phyloP scores from a whole-genome alignment of 2,888 invertebrate species.

The Epinotia ramella region DNA sequence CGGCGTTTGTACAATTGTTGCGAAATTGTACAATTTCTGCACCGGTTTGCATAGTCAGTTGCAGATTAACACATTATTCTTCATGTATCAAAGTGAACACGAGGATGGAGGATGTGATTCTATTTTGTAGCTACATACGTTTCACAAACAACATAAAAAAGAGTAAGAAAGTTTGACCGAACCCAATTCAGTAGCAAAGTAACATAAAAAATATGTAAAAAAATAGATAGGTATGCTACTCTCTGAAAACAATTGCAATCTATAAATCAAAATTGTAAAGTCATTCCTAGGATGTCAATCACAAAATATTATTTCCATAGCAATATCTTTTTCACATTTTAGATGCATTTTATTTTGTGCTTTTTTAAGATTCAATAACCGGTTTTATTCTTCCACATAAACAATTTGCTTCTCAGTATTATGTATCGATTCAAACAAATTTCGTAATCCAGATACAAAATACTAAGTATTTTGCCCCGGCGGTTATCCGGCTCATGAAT shows the following conservation, averaged over 20 bases:
- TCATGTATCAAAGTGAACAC: not conserved
- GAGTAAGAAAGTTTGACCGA: too few relatives aligned
- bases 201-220: too few relatives aligned
- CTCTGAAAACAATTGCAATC: too few relatives aligned
- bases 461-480: slow-evolving; percentile 53
- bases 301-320: too few relatives aligned
- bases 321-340: too few relatives aligned
- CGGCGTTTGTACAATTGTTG: slow-evolving; percentile 10
- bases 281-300: too few relatives aligned
- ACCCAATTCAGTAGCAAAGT: too few relatives aligned
- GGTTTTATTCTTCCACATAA: not conserved
- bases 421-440: not conserved
- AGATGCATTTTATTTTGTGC: too few relatives aligned
- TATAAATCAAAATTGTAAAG: too few relatives aligned
- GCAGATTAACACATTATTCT: slow-evolving; percentile 2
- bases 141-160: too few relatives aligned
- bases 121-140: not conserved
- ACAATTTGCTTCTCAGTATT: not conserved
- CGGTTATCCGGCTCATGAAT: slow-evolving; percentile 77
- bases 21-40: not conserved
- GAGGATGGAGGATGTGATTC: not conserved
- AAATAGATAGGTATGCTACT: too few relatives aligned
- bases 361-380: not conserved
- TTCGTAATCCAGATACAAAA: slow-evolving; percentile 1
- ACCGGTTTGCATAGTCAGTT: not conserved